These are phyloP conservation scores for Nipponia nippon DNA, from an alignment of 2,113 vertebrate genomes.

Conservation along the genomic window DNA sequence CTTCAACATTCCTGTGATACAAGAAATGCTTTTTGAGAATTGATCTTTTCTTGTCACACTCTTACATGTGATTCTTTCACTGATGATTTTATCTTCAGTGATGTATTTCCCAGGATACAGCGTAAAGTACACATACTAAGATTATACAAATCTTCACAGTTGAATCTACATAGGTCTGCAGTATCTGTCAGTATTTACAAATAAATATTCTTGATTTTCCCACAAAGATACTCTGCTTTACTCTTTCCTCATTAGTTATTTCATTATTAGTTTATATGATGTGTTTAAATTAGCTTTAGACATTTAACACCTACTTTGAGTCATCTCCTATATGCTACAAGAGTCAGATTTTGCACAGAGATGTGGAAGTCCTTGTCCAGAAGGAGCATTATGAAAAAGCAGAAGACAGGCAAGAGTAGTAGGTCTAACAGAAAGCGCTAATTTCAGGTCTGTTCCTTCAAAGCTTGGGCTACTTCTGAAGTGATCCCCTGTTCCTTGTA, in stretches of 20 bases:
- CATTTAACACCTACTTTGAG: neutral
- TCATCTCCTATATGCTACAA: neutral
- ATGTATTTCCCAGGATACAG: neutral
- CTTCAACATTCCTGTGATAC: neutral
- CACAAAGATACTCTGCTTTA: neutral
- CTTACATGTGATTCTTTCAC: neutral
- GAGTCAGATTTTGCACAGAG: neutral
- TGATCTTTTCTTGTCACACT: neutral
- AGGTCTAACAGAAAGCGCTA: neutral
- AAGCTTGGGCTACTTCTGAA: neutral
- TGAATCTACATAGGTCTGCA: neutral
- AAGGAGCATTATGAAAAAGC: neutral
- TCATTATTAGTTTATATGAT: neutral
- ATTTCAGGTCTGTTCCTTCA: neutral
- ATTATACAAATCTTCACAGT: neutral
- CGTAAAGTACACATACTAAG: neutral
- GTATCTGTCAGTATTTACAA: neutral
- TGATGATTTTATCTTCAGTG: neutral
- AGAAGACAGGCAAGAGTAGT: neutral
- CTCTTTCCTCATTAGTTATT: neutral
- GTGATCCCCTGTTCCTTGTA: neutral
- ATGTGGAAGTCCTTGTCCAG: neutral
- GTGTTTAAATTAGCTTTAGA: neutral
- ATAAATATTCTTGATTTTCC: neutral
- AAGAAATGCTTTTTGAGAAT: neutral